phyloP scores from a whole-genome alignment of 2,797 vertebrate species.

The Graptemys geographica region DNA sequence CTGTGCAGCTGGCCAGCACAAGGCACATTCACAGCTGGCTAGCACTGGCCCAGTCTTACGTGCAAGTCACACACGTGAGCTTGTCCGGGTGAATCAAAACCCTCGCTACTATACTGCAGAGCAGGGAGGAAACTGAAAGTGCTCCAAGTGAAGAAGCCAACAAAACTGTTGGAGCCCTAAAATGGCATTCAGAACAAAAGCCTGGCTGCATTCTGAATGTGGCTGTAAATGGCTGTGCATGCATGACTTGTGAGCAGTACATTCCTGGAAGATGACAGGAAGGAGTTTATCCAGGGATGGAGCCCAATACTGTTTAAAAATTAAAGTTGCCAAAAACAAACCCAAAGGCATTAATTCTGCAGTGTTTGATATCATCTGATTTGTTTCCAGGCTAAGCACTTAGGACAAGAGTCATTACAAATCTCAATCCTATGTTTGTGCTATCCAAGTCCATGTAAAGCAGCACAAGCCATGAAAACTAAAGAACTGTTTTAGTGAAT shows the following conservation, averaged over 20 bases:
- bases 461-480: constrained; percentile 51
- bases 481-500: constrained; percentile 40
- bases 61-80: not conserved
- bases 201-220: not conserved
- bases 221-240: not conserved
- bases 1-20: not conserved
- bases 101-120: not conserved
- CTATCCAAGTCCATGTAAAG: constrained; percentile 44
- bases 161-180: not conserved
- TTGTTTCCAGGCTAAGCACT: constrained; percentile 59
- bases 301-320: not conserved
- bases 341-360: constrained; percentile 30
- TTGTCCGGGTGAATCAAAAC: not conserved
- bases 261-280: not conserved
- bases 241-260: rapidly evolving
- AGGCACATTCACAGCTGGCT: not conserved
- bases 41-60: not conserved
- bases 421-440: constrained; percentile 56
- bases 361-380: constrained; percentile 34
- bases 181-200: not conserved
- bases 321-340: not conserved
- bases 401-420: constrained; percentile 51
- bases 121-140: not conserved
- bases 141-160: not conserved
- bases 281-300: not conserved